phyloP scores from a whole-genome alignment of 2,113 vertebrate species.

The Myiopsitta monachus region DNA sequence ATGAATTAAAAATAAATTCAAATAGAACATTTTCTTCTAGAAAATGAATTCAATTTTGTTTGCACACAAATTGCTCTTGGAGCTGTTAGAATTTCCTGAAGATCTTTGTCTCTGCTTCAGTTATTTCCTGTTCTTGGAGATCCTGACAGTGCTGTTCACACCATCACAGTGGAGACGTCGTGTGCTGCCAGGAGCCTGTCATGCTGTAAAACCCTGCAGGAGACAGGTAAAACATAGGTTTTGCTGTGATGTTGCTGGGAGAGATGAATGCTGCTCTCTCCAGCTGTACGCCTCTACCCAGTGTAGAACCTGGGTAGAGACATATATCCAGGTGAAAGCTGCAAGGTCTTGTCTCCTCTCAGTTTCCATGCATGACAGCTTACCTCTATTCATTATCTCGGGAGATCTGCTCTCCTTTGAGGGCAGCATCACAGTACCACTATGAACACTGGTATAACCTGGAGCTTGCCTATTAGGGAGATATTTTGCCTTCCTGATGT shows the following conservation, averaged over 20 bases:
- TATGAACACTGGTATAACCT: not conserved
- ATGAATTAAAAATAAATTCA: not conserved
- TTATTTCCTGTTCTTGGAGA: not conserved
- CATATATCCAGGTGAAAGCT: not conserved
- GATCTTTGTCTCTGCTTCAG: not conserved
- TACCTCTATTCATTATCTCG: not conserved
- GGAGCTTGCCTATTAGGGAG: not conserved
- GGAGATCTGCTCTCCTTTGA: not conserved
- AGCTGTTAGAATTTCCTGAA: not conserved
- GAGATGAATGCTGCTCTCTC: not conserved
- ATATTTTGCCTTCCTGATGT: not conserved
- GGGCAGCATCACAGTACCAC: not conserved
- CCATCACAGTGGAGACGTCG: rapidly evolving
- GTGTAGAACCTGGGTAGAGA: not conserved
- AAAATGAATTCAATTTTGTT: not conserved
- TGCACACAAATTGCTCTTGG: not conserved
- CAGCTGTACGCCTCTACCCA: not conserved
- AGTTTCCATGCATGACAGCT: rapidly evolving
- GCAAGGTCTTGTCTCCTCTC: not conserved
- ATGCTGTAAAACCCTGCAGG: not conserved
- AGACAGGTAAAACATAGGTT: not conserved
- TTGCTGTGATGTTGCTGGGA: not conserved
- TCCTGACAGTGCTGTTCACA: not conserved
- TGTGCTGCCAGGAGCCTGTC: not conserved
- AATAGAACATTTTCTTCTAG: not conserved